Base-by-base conservation (phyloP, 2,888 invertebrate species). In the Carpatolechia fugitivella region DNA sequence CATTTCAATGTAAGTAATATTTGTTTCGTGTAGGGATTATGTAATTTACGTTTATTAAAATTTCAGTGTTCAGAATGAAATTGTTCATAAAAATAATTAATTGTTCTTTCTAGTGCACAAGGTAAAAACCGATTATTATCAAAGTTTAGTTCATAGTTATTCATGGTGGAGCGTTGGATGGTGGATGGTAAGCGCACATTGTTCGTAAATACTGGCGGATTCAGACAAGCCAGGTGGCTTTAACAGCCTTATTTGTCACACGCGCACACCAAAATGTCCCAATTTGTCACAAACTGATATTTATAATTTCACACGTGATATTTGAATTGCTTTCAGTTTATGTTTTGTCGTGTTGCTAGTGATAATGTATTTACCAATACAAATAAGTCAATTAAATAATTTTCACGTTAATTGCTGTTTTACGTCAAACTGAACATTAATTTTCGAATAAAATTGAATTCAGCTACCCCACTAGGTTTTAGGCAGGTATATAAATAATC, bases 211-310 rank as follows among this genome's bases (percentile, higher is more conserved):
- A 52, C 31, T 31, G 30, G 29, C 13, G 14, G 41, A 54, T 33
- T 60, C 60, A 79, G 74, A 78, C 77, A 79, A 60, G 71, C 74
- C 85, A 85, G 82, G 84, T 86, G 85, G 75, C 68, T 73, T 80
- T 85, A 82, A 86, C 82, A 78, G 73, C 78, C 78, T 62, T 80
- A 85, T 86, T 84, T 85, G 80, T 85, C 82, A 85, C 81, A 71
- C 76, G 74, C 70, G 75, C 71, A 72, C 73, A 74, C 76, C 74
- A 67, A 76, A 83, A 81, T 77, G 80, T 75, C 74, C 69, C 74
- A 72, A 84, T 84, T 80, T 83, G 76, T 84, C 76, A 82, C 69
- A 65, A 72, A 75, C 74, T 75, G 73, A 76, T 81, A 80, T 80
- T 80, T 68, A 66, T 63, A 64, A 69, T 71, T 70, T 52, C 48